Evolutionary conservation across 2,797 vertebrate genomes (phyloP).

Genomic region (Gallinago nigripennis): DNA sequence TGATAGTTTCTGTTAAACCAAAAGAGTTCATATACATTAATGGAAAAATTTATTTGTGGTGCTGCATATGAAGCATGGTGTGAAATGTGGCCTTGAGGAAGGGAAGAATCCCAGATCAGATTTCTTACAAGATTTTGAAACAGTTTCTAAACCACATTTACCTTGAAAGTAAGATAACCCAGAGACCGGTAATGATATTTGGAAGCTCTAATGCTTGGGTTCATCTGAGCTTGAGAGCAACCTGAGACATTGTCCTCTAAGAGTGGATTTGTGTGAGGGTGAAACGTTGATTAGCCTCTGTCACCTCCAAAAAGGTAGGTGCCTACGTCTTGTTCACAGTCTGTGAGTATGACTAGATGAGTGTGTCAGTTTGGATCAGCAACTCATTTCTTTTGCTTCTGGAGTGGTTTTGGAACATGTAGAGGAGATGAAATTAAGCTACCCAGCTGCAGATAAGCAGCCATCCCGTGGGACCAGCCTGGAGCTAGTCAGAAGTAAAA

Average conservation of each 20-base stretch:
- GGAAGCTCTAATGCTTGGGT: not conserved
- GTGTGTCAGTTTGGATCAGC: not conserved
- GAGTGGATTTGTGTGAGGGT: not conserved
- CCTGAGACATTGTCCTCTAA: not conserved
- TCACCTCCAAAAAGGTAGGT: not conserved
- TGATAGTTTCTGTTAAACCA: not conserved
- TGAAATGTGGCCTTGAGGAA: not conserved
- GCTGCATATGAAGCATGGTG: not conserved
- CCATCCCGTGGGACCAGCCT: not conserved
- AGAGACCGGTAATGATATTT: not conserved
- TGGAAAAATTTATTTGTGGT: not conserved
- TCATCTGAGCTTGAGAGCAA: not conserved
- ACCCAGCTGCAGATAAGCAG: not conserved
- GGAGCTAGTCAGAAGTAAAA: not conserved
- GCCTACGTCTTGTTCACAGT: not conserved
- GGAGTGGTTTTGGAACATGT: not conserved
- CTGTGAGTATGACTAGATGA: not conserved
- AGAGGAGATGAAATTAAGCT: not conserved
- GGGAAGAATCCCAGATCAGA: not conserved
- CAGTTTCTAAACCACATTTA: not conserved
- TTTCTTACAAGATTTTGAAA: not conserved
- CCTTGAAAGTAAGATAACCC: not conserved
- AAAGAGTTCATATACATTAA: not conserved
- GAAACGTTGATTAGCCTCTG: not conserved
- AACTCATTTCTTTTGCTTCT: not conserved